These are phyloP conservation scores for Dolomedes plantarius DNA, from an alignment of 2,888 invertebrate genomes.

Conservation along the genomic window DNA sequence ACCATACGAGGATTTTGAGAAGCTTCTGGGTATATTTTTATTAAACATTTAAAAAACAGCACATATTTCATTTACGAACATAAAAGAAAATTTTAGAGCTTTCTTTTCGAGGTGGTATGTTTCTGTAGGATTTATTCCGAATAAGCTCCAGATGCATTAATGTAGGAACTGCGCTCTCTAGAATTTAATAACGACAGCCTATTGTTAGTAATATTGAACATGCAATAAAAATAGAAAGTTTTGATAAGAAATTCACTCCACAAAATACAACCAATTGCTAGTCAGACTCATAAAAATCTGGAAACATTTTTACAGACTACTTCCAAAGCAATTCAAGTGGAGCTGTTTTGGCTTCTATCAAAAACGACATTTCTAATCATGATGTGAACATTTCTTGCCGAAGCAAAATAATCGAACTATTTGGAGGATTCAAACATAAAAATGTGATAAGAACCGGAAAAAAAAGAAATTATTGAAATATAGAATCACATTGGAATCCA, in stretches of 20 bases:
- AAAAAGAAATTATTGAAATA: conserved; percentile 27
- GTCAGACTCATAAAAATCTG: conserved; percentile 17
- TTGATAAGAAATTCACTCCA: not conserved
- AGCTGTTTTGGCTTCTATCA: not conserved
- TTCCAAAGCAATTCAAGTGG: not conserved
- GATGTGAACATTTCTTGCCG: conserved; percentile 13
- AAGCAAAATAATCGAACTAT: conserved; percentile 17
- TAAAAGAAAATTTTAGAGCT: no score
- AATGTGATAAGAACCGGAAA: conserved; percentile 12
- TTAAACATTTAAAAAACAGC: no score
- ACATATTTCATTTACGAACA: no score
- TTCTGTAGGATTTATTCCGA: no score
- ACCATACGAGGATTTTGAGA: no score
- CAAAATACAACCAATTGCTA: not conserved
- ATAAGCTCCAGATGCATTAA: no score
- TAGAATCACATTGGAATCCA: conserved; percentile 13
- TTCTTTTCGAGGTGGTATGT: no score
- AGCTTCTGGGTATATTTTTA: no score
- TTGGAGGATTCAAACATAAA: conserved; percentile 13
- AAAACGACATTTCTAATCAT: conserved; percentile 28
- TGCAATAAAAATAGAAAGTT: not conserved
- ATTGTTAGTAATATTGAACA: not conserved
- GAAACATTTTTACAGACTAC: conserved; percentile 23
- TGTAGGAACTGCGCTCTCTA: no score
- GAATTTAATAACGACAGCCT: no score